Evolutionary conservation across 35 echinoderm and acorn worm species (phyloP).

Genomic region (Heliocidaris erythrogramma): DNA sequence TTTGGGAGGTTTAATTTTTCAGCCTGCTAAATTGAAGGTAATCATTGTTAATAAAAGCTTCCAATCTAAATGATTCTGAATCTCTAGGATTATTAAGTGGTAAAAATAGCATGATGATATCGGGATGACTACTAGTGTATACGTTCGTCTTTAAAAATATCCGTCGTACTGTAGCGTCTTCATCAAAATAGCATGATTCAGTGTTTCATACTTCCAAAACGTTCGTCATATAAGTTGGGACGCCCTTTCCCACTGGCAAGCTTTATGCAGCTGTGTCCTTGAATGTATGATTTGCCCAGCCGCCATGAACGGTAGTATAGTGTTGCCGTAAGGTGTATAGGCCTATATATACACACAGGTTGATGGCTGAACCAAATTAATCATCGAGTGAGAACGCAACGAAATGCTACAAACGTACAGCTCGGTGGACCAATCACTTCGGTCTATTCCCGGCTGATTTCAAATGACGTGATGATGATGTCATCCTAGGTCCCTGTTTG

Average conservation of each 20-base stretch:
- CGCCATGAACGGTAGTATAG: not conserved
- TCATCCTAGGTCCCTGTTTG: not conserved
- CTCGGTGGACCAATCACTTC: not conserved
- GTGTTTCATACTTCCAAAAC: not conserved
- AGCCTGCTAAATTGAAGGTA: too few species aligned
- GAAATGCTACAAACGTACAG: not conserved
- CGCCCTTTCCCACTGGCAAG: not conserved
- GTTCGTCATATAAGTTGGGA: not conserved
- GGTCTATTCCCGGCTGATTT: not conserved
- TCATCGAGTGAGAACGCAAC: too few species aligned
- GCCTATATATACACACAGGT: not conserved
- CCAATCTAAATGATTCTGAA: too few species aligned
- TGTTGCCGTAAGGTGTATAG: too few species aligned
- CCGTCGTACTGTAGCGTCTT: too few species aligned
- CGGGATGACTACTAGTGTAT: too few species aligned
- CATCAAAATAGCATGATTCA: not conserved
- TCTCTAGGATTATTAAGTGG: too few species aligned
- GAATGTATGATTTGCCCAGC: not conserved
- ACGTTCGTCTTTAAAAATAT: too few species aligned
- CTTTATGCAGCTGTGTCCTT: not conserved
- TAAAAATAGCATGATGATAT: too few species aligned
- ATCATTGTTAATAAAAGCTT: too few species aligned
- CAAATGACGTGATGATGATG: slow-evolving; percentile 28
- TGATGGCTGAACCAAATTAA: not conserved
- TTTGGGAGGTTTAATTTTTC: too few species aligned